Evolutionary conservation across 2,888 invertebrate genomes (phyloP).

Genomic region (Eristalis intricaria): DNA sequence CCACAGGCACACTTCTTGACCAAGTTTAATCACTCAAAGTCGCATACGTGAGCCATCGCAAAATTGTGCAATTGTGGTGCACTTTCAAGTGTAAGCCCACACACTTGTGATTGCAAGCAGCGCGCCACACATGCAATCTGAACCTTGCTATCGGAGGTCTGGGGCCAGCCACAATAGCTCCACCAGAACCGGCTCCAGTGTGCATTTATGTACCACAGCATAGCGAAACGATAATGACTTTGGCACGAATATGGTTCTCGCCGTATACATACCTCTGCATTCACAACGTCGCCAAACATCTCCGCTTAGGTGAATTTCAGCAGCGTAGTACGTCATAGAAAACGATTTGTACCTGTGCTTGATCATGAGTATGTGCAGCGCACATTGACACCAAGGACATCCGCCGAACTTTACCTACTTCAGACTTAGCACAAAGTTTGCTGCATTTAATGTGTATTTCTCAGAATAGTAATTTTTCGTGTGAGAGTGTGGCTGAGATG

Average conservation of each 20-base stretch:
- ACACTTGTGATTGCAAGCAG: not conserved
- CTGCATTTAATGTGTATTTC: conserved; percentile 1
- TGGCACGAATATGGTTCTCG: conserved; percentile 60
- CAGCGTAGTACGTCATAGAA: conserved; percentile 28
- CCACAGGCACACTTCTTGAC: not conserved
- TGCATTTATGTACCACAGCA: conserved; percentile 28
- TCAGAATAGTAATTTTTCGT: conserved; percentile 30
- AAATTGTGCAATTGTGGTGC: not conserved
- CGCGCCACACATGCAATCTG: conserved; percentile 48
- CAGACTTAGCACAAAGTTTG: conserved; percentile 18
- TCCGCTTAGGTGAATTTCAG: conserved; percentile 17
- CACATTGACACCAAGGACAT: conserved; percentile 53
- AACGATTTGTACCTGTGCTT: conserved; percentile 9
- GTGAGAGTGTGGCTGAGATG: conserved; percentile 32
- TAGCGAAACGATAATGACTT: conserved; percentile 69
- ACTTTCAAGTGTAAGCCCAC: not conserved
- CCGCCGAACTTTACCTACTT: conserved; percentile 68
- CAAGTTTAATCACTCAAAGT: not conserved
- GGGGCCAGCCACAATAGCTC: conserved; percentile 67
- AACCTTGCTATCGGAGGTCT: conserved; percentile 64
- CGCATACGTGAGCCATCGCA: not conserved
- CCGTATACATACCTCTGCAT: conserved; percentile 17
- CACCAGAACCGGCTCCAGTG: conserved; percentile 61
- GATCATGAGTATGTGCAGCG: not conserved
- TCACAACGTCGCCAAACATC: conserved; percentile 18